Evolutionary conservation across 2,113 vertebrate genomes (phyloP), one percentile per base, ranked within the genome.

Genomic region (Podocnemis expansa): DNA sequence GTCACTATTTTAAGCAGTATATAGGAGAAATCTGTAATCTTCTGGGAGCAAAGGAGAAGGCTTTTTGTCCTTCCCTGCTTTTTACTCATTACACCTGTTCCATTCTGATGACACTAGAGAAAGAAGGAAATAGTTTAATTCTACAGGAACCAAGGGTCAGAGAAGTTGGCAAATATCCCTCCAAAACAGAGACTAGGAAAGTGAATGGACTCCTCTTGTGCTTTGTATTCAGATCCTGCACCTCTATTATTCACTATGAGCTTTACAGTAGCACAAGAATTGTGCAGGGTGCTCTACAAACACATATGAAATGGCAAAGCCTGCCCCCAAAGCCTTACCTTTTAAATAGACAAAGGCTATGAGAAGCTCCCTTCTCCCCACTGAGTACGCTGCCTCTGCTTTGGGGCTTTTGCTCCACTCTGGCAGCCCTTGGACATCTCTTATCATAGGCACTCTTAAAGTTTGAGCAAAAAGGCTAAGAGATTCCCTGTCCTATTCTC

Each of bases 191-290:
- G 5, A 14, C 0, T 38, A 34, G 34, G 16, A 58, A 55, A 10
- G 22, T 22, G 34, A 85, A 85, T 43, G 56, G 38, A 27, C 5
- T 56, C 58, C 13, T 2, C 56, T 70, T 70, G 63, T 8, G 83
- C 49, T 75, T 60, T 2, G 6, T 78, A 89, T 79, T 41, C 55
- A 75, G 85, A n/a, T 5, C 21, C 2, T 14, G 6, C 49, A 80
- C 22, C 14, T 16, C 6, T 22, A 60, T 80, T 43, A 3, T 19
- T 27, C 49, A 4, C 38, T 19, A 10, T 3, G 70, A 2, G 0
- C 19, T 6, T 27, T 1, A 1, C 49, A 38, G 60, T 54, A 24
- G 4, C 22, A 43, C 16, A 49, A n/a, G 67, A 52, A 22, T 54
- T 49, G 38, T 0, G 3, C 7, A 34, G 21, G 54, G 78, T 90